Evolutionary conservation across 2,113 vertebrate genomes (phyloP).

Genomic region (Coracopsis vasa): DNA sequence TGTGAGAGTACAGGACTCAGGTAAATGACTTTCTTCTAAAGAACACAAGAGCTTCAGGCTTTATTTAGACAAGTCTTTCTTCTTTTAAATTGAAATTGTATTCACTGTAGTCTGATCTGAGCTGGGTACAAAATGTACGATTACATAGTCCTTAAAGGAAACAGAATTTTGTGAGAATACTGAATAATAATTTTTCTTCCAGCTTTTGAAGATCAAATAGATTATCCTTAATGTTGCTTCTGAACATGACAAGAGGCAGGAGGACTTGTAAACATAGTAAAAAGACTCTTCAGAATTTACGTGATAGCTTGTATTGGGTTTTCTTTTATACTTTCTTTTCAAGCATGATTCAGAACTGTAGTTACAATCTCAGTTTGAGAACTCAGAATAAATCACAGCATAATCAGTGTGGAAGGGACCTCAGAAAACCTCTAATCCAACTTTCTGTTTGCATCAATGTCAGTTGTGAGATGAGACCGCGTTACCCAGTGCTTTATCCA

Average conservation of each 20-base stretch:
- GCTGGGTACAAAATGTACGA: not conserved
- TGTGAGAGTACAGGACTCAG: not conserved
- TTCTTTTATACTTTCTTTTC: not conserved
- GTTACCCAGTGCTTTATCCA: not conserved
- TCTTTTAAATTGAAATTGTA: not conserved
- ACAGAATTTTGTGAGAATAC: not conserved
- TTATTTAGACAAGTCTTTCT: not conserved
- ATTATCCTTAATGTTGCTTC: not conserved
- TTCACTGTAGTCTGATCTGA: not conserved
- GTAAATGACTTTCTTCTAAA: not conserved
- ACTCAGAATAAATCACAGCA: not conserved
- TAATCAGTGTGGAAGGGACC: not conserved
- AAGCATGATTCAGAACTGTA: not conserved
- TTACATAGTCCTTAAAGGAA: not conserved
- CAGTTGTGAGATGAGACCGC: not conserved
- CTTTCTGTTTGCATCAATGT: not conserved
- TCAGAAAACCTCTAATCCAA: not conserved
- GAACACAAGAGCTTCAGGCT: not conserved
- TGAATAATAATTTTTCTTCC: not conserved
- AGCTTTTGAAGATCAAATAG: not conserved
- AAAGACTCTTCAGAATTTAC: not conserved
- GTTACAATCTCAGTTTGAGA: not conserved
- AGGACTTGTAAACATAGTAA: not conserved
- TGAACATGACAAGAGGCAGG: not conserved
- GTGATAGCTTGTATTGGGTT: fast-evolving